Evolutionary conservation across 1,140 invertebrate genomes (phyloP).

Genomic region (Asobara japonica): DNA sequence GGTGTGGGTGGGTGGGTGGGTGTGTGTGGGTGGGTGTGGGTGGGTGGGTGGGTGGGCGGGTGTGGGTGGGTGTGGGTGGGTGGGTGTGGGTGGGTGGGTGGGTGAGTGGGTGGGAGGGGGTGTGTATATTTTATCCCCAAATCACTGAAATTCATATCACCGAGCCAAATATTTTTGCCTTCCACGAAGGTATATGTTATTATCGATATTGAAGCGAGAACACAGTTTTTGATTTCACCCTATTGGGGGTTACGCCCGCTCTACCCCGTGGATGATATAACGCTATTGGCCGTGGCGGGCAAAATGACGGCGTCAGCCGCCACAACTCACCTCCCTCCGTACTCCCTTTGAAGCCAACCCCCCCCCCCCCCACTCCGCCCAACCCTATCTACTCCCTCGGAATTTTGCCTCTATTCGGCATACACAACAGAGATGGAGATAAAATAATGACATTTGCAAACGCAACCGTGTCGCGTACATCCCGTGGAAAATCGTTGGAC

Average conservation of each 20-base stretch:
- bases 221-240: slow-evolving; percentile 17
- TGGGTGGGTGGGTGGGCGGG: no score
- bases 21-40: no score
- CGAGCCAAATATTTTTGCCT: no score
- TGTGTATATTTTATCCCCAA: no score
- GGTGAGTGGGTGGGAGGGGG: no score
- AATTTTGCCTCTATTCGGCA: not conserved
- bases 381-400: not conserved
- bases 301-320: slow-evolving; percentile 58
- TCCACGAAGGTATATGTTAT: not conserved
- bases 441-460: slow-evolving; percentile 31
- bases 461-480: slow-evolving; percentile 13
- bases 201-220: slow-evolving; percentile 16
- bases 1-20: no score
- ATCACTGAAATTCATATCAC: no score
- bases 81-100: no score
- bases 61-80: no score
- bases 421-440: slow-evolving; percentile 1
- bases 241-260: slow-evolving; percentile 22
- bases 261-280: slow-evolving; percentile 27
- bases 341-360: slow-evolving; percentile 14
- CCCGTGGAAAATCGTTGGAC: slow-evolving; percentile 24
- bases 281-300: slow-evolving; percentile 48
- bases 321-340: slow-evolving; percentile 44
- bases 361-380: no score